These are phyloP conservation scores for Crocallis elinguaria DNA, from an alignment of 2,888 invertebrate genomes.

Conservation along the genomic window DNA sequence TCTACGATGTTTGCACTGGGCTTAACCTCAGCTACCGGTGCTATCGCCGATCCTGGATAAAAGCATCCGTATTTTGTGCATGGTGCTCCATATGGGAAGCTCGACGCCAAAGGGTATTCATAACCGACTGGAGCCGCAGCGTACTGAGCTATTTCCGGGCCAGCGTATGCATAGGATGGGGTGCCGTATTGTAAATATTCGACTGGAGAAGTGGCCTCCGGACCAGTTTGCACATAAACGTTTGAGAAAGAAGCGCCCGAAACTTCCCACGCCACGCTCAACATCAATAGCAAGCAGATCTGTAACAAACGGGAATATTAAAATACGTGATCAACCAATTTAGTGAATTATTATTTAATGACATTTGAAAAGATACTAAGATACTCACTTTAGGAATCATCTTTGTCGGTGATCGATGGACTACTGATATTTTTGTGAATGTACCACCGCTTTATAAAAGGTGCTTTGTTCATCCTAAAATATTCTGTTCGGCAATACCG, in stretches of 20 bases:
- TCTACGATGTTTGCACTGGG: conserved; percentile 55
- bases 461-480: conserved; percentile 71
- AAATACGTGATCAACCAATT: conserved; percentile 6
- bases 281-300: conserved; percentile 47
- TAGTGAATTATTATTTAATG: conserved; percentile 12
- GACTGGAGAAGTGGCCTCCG: conserved; percentile 45
- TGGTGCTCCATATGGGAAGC: conserved; percentile 61
- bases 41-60: conserved; percentile 51
- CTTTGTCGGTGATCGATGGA: conserved; percentile 72
- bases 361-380: conserved; percentile 36
- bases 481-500: conserved; percentile 80
- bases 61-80: conserved; percentile 44
- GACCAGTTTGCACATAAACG: conserved; percentile 65
- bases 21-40: conserved; percentile 49
- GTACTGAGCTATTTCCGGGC: conserved; percentile 55
- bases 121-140: conserved; percentile 51
- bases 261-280: conserved; percentile 45
- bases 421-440: conserved; percentile 75
- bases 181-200: conserved; percentile 63
- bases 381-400: conserved; percentile 79
- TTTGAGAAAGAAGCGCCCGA: conserved; percentile 63
- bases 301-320: conserved; percentile 49
- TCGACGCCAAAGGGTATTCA: conserved; percentile 48
- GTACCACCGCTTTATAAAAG: conserved; percentile 72
- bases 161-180: conserved; percentile 47